phyloP scores from a whole-genome alignment of 2,113 vertebrate genomes.

The Sinosuthora webbiana region DNA sequence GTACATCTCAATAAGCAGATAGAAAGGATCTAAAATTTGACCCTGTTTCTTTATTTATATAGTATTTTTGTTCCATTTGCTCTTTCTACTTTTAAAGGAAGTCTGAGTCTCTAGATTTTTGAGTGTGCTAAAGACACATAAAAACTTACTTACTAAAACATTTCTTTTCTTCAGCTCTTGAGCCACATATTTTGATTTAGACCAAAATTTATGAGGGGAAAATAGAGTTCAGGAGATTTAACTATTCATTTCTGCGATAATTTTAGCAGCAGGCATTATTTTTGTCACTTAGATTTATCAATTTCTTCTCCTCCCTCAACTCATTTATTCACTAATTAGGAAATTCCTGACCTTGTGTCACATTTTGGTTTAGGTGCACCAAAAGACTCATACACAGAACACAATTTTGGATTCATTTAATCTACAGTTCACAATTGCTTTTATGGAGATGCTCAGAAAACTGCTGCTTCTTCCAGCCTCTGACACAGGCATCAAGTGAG shows the following conservation, averaged over 20 bases:
- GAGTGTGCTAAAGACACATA: not conserved
- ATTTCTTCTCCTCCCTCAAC: not conserved
- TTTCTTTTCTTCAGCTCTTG: not conserved
- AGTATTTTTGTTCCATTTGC: not conserved
- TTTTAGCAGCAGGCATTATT: not conserved
- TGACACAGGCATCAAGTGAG: not conserved
- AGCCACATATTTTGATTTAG: not conserved
- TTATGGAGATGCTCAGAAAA: not conserved
- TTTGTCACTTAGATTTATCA: not conserved
- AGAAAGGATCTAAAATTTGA: not conserved
- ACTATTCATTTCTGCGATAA: not conserved
- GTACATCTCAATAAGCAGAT: not conserved
- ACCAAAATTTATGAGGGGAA: not conserved
- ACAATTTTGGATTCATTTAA: not conserved
- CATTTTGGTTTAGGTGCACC: not conserved
- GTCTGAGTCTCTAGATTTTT: not conserved
- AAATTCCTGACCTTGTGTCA: not conserved
- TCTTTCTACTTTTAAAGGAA: not conserved
- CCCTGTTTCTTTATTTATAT: not conserved
- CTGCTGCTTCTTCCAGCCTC: not conserved
- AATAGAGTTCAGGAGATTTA: not conserved
- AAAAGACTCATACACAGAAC: not conserved
- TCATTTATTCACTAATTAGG: not conserved
- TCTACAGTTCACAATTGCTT: not conserved
- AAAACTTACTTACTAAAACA: not conserved